phyloP scores from a whole-genome alignment of 1,140 invertebrate species.

The Atta colombica region DNA sequence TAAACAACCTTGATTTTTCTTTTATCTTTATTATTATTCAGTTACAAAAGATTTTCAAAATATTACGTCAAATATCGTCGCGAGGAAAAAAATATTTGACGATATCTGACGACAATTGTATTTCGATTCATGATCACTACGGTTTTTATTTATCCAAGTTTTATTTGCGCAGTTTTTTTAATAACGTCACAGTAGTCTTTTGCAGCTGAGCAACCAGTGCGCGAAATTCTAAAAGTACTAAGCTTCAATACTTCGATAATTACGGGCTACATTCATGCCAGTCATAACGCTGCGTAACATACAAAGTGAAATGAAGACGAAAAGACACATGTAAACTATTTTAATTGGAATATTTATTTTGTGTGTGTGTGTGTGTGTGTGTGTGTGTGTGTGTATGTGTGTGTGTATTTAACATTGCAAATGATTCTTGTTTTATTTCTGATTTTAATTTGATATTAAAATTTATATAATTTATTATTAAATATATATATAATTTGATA shows the following conservation, averaged over 20 bases:
- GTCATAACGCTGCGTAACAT: background rate
- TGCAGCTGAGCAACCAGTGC: constrained; percentile 29
- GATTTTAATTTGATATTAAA: background rate
- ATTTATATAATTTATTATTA: no score
- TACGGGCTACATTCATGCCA: background rate
- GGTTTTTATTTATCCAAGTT: constrained; percentile 48
- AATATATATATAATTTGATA: no score
- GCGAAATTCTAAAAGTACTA: constrained; percentile 32
- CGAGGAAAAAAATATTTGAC: constrained; percentile 37
- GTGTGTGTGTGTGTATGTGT: no score
- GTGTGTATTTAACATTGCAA: background rate
- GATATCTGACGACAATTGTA: background rate
- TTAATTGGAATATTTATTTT: no score
- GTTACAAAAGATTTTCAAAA: constrained; percentile 5
- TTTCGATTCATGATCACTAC: constrained; percentile 17
- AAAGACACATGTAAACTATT: background rate
- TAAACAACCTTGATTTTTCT: constrained; percentile 35
- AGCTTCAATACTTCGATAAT: constrained; percentile 44
- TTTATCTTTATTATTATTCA: constrained; percentile 2
- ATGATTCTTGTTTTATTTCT: background rate
- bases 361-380: no score
- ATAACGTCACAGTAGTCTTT: constrained; percentile 13
- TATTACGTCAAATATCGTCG: background rate
- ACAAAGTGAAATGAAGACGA: background rate
- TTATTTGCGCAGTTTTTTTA: constrained; percentile 1